Conservation (phyloP, 92 coral and sea anemone species). For the Isaurus tuberculatus region DNA sequence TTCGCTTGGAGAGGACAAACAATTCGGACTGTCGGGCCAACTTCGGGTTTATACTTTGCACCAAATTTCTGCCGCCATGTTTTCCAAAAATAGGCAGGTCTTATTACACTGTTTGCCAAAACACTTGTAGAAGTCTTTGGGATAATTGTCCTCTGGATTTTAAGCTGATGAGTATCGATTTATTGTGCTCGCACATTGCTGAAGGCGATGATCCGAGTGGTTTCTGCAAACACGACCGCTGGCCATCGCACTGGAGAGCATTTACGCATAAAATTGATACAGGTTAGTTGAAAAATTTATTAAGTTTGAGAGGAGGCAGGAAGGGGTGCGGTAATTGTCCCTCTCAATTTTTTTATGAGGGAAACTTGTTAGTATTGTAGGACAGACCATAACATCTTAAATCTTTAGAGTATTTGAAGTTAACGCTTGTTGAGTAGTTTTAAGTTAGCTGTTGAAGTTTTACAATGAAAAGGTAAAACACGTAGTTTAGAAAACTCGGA, state of each 20-base stretch:
- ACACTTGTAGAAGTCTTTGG: conserved; percentile 2
- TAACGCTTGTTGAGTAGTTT: too few species aligned
- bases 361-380: not conserved
- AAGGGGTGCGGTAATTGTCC: not conserved
- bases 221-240: conserved; percentile 14
- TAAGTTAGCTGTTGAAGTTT: too few species aligned
- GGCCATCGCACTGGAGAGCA: conserved; percentile 20
- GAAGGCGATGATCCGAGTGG: conserved; percentile 8
- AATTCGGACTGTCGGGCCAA: not conserved
- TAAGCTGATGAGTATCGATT: not conserved
- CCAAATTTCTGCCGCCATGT: conserved; percentile 18
- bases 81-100: conserved; percentile 19
- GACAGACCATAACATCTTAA: too few species aligned
- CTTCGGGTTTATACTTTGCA: not conserved
- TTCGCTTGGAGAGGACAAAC: not conserved
- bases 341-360: too few species aligned
- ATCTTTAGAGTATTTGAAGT: too few species aligned
- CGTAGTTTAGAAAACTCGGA: too few species aligned
- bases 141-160: not conserved
- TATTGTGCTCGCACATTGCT: conserved; percentile 10
- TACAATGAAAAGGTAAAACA: too few species aligned
- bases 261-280: not conserved
- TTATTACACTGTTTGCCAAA: conserved; percentile 12
- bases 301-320: not conserved
- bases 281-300: conserved; percentile 14